Percentiles rank a stretch among this genome's conserved stretches.
phyloP scores from a whole-genome alignment of 1,140 invertebrate genomes.

The Neodiprion pinetum region DNA sequence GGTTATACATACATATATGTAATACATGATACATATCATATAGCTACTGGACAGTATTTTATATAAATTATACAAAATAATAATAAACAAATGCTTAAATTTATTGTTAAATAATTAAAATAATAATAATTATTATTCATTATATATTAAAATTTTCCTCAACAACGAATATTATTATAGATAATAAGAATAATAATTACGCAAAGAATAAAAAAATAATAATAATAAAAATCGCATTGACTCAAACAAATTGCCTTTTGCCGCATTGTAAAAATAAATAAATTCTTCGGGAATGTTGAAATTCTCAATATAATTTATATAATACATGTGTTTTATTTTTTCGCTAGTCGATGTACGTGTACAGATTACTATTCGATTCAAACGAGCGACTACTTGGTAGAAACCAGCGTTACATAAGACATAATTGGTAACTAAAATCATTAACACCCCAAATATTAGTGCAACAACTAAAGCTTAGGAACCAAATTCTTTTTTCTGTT shows the following conservation, averaged over 20 bases:
- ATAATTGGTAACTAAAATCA: no score
- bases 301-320: background rate
- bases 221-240: background rate
- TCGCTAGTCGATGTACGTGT: background rate
- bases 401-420: no score
- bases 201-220: background rate
- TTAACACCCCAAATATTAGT: no score
- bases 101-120: constrained; percentile 3
- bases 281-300: background rate
- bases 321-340: constrained; percentile 6
- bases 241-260: background rate
- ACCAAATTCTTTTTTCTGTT: no score
- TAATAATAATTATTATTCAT: background rate
- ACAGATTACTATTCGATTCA: no score
- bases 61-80: constrained; percentile 4
- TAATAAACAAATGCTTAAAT: constrained; percentile 2
- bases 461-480: no score
- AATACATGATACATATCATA: background rate
- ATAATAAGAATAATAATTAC: constrained; percentile 4
- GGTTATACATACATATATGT: background rate
- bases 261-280: constrained; percentile 1
- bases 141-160: constrained; percentile 8
- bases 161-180: constrained; percentile 4
- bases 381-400: no score
- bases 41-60: background rate